phyloP scores from a whole-genome alignment of 2,113 vertebrate species.

The Stomatorhinus ivindoensis region DNA sequence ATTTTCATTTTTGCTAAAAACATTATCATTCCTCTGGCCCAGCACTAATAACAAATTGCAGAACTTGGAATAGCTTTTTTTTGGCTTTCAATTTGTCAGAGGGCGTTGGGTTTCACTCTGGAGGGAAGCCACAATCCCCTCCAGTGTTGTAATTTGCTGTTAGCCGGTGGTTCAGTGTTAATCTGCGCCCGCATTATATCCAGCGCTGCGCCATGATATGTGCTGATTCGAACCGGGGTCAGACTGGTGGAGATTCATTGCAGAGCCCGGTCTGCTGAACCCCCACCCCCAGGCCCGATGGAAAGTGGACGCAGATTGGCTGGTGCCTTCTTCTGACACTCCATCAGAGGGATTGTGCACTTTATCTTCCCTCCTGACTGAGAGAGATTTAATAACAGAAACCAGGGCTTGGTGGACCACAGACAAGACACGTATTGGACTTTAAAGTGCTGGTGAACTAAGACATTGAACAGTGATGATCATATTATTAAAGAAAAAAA shows the following conservation, averaged over 20 bases:
- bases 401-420: neutral
- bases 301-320: constrained; percentile 8
- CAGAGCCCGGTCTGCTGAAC: neutral
- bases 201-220: neutral
- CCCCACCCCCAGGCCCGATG: neutral
- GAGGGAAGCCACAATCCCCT: neutral
- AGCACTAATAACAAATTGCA: neutral
- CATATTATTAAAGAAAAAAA: neutral
- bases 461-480: neutral
- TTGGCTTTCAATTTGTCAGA: neutral
- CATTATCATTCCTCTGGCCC: neutral
- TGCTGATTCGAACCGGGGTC: constrained; percentile 1
- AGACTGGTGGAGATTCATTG: constrained; percentile 2
- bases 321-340: neutral
- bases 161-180: neutral
- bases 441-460: constrained; percentile 2
- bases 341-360: constrained; percentile 6
- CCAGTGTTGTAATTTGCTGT: constrained; percentile 1
- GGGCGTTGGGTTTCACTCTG: neutral
- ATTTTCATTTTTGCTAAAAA: neutral
- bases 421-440: constrained; percentile 9
- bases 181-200: constrained; percentile 1
- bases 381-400: constrained; percentile 16
- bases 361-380: constrained; percentile 12
- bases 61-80: neutral